Evolutionary conservation across 2,113 vertebrate genomes (phyloP), one percentile per base, ranked within the genome.

Genomic region (Cygnus atratus): DNA sequence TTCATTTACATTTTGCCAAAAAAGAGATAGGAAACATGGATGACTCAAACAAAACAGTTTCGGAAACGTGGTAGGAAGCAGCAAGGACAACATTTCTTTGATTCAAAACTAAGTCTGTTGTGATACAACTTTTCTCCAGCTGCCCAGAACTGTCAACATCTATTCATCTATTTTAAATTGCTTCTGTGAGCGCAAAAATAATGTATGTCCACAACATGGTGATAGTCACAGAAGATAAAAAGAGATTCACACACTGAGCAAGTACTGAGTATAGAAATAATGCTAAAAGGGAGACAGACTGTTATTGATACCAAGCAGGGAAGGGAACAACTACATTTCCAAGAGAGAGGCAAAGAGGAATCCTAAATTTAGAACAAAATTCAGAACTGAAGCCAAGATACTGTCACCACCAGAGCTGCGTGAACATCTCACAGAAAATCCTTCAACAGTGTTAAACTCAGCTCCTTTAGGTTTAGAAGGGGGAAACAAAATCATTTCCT

Each of bases 351-450:
- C 82, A 86, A 96, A 97, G 78, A 95, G 66, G 91, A 96, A 94
- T 94, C 84, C 97, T 97, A 97, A 97, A 97, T 97, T 96, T 97
- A 97, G 97, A 96, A 95, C 68, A 78, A 96, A 95, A 97, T 88
- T 95, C 92, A 84, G 76, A 95, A 95, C 76, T 55, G 88, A 95
- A 96, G 96, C 96, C 97, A 97, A 97, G 92, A 96, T 94, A 80
- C 96, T 97, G 95, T 97, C 96, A 97, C 59, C 95, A 92, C 84
- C 83, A 96, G 91, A 90, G 71, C 85, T 89, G 94, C 22, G 29
- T 94, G 93, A 95, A 95, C 93, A 93, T 91, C 92, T 94, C 84
- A 88, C 83, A 96, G 92, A 95, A 97, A 96, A 95, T 83, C 92
- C 92, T 97, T 93, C 96, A 96, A 74, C 93, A 73, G 84, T 55